Percentiles rank a stretch among this genome's conserved stretches.
These are phyloP conservation scores for Agrochola macilenta DNA, from an alignment of 2,888 invertebrate species.

Conservation along the genomic window DNA sequence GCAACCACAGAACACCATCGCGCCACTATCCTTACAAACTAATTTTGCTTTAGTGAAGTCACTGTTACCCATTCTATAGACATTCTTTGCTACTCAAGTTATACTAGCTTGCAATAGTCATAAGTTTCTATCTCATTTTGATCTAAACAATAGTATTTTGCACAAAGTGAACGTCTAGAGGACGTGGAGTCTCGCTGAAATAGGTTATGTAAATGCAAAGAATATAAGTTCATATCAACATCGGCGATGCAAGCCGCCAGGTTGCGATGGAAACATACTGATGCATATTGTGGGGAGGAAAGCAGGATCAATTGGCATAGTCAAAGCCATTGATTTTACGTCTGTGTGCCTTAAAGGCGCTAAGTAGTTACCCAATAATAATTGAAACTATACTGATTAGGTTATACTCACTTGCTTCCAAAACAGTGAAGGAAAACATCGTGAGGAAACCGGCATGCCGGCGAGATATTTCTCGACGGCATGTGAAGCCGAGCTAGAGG, in stretches of 20 bases:
- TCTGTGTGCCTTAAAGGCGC: not conserved
- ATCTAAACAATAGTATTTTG: conserved; percentile 60
- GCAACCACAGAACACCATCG: not conserved
- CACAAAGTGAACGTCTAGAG: conserved; percentile 55
- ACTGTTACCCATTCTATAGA: not conserved
- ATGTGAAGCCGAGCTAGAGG: too few species aligned
- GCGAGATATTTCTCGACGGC: too few species aligned
- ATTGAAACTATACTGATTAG: not conserved
- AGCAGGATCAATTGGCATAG: not conserved
- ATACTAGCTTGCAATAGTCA: conserved; percentile 30
- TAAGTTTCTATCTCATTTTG: conserved; percentile 54
- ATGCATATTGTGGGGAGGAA: conserved; percentile 8
- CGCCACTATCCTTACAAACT: not conserved
- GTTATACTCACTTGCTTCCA: not conserved
- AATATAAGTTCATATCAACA: conserved; percentile 84
- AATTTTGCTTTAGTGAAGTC: not conserved
- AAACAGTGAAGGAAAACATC: too few species aligned
- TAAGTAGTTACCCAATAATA: too few species aligned
- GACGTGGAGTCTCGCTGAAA: conserved; percentile 73
- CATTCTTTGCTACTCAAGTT: conserved; percentile 22
- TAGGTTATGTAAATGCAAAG: conserved; percentile 84
- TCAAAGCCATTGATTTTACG: not conserved
- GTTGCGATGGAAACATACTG: conserved; percentile 73
- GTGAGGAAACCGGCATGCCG: too few species aligned
- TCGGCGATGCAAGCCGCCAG: conserved; percentile 78